Evolutionary conservation across 2,888 invertebrate species (phyloP).

Genomic region (Oxystoma pomonae): DNA sequence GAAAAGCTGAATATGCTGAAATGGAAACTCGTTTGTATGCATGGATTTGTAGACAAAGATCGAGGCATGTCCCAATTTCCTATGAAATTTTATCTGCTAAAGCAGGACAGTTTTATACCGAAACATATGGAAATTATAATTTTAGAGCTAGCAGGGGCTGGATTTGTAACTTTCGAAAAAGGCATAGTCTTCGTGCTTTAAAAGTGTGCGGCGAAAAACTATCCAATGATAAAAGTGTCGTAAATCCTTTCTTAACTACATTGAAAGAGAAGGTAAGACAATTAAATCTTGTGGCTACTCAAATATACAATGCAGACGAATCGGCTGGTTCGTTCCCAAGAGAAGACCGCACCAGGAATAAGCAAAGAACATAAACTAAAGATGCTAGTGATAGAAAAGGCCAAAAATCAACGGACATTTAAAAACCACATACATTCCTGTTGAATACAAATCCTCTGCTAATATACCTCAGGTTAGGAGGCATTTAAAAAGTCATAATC

Average conservation of each 20-base stretch:
- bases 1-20: neutral
- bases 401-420: no score
- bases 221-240: neutral
- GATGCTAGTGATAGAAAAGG: no score
- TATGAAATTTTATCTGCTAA: no score
- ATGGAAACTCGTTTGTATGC: neutral
- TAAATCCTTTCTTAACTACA: neutral
- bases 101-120: neutral
- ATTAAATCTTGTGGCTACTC: neutral
- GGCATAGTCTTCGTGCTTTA: neutral
- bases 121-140: neutral
- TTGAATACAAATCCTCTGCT: no score
- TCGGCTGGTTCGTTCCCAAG: no score
- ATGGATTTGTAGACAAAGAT: neutral
- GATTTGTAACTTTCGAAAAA: neutral
- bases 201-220: neutral
- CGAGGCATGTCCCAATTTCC: neutral
- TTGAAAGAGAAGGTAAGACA: neutral
- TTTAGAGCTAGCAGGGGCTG: no score
- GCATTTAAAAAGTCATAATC: no score
- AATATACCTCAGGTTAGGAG: no score
- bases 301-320: neutral
- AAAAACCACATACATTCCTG: no score
- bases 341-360: no score
- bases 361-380: no score